Conservation (phyloP, 2,113 vertebrate genomes). For the Barbus barbus region DNA sequence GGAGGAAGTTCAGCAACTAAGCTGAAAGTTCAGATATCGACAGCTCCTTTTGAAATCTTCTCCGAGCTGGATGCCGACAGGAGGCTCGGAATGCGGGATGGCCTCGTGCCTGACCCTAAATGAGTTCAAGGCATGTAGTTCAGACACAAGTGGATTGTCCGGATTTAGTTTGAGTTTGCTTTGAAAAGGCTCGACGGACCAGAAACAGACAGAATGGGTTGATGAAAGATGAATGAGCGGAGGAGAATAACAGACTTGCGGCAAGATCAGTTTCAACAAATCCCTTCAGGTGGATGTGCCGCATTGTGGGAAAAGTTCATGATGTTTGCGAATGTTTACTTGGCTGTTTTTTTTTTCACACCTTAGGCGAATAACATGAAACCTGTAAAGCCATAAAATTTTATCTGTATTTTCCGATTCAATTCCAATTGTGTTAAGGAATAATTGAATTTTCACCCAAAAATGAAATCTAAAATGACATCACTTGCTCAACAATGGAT, state of each 20-base stretch:
- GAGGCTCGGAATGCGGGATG: slow-evolving; percentile 12
- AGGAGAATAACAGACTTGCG: not conserved
- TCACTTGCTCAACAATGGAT: too few relatives aligned
- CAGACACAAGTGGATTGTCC: slow-evolving; percentile 5
- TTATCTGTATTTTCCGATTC: too few relatives aligned
- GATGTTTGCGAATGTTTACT: not conserved
- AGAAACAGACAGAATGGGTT: not conserved
- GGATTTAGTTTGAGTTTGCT: not conserved
- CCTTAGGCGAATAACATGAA: too few relatives aligned
- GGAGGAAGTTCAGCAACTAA: slow-evolving; percentile 19
- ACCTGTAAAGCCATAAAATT: too few relatives aligned
- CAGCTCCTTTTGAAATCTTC: slow-evolving; percentile 10
- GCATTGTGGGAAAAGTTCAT: slow-evolving; percentile 1
- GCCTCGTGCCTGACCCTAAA: not conserved
- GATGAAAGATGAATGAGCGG: not conserved
- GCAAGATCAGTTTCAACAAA: not conserved
- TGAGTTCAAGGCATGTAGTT: slow-evolving; percentile 16
- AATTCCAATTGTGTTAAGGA: too few relatives aligned
- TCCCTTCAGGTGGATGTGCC: not conserved
- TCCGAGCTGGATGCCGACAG: not conserved
- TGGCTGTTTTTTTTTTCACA: too few relatives aligned
- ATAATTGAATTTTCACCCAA: too few relatives aligned
- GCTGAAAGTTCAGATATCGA: slow-evolving; percentile 26
- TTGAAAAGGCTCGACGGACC: not conserved
- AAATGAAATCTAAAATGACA: too few relatives aligned